These are phyloP conservation scores for Etia nguti DNA, from an alignment of 2,113 vertebrate species.

Conservation along the genomic window DNA sequence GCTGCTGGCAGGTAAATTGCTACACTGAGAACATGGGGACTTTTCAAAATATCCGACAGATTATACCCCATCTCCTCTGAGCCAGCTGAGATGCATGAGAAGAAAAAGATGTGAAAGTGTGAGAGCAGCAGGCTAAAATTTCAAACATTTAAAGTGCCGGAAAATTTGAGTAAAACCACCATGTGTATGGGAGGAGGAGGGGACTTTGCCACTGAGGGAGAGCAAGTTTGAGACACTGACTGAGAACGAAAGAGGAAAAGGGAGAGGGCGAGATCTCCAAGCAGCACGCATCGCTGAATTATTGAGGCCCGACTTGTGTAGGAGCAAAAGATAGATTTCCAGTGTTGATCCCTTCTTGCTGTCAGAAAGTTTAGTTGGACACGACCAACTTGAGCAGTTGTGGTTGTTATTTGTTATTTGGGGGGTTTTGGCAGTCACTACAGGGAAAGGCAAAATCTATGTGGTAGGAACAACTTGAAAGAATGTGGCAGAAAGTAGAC, in stretches of 20 bases:
- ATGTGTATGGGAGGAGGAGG: neutral
- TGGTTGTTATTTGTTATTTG: conserved; percentile 37
- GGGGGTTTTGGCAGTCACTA: neutral
- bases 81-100: conserved; percentile 8
- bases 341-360: conserved; percentile 49
- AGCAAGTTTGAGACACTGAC: neutral
- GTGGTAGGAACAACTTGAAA: neutral
- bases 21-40: conserved; percentile 40
- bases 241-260: neutral
- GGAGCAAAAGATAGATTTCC: conserved; percentile 52
- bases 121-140: conserved; percentile 16
- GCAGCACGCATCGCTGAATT: conserved; percentile 49
- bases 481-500: neutral
- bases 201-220: neutral
- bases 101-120: neutral
- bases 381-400: conserved; percentile 19
- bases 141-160: conserved; percentile 16
- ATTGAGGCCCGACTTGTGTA: conserved; percentile 57
- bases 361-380: conserved; percentile 60
- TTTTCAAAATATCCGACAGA: conserved; percentile 39
- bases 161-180: neutral
- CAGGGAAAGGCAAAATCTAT: neutral
- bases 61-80: conserved; percentile 35
- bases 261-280: conserved; percentile 23
- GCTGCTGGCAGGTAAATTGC: conserved; percentile 52